Conservation (phyloP, 2,113 vertebrate species). For the Saguinus imperator region DNA sequence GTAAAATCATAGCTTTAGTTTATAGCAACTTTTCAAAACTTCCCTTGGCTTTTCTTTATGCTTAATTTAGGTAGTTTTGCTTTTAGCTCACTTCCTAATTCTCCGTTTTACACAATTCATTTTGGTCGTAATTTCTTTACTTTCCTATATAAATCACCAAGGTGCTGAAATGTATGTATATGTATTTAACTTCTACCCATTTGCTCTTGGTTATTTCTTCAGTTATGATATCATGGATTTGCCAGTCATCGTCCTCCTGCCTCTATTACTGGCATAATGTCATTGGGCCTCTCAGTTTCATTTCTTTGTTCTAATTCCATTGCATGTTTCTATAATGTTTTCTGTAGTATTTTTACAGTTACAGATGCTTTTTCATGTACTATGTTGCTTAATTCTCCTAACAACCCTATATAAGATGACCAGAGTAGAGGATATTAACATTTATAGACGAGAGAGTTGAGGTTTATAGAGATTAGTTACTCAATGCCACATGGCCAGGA, state of each 20-base stretch:
- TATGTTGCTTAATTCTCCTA: background rate
- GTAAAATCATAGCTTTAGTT: slow-evolving; percentile 4
- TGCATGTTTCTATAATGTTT: slow-evolving; percentile 28
- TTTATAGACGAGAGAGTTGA: background rate
- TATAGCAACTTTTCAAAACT: slow-evolving; percentile 4
- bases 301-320: slow-evolving; percentile 46
- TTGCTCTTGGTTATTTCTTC: slow-evolving; percentile 44
- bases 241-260: background rate
- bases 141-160: slow-evolving; percentile 1
- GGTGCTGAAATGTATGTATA: background rate
- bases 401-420: background rate
- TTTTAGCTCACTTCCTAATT: slow-evolving; percentile 42
- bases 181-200: slow-evolving; percentile 18
- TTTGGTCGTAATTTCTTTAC: slow-evolving; percentile 41
- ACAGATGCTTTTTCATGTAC: background rate
- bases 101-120: slow-evolving; percentile 19
- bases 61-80: slow-evolving; percentile 47
- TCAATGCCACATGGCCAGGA: background rate
- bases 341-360: slow-evolving; percentile 28
- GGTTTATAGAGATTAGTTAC: slow-evolving; percentile 39
- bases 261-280: background rate
- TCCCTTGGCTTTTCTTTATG: slow-evolving; percentile 31
- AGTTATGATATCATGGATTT: background rate
- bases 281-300: slow-evolving; percentile 29
- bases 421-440: background rate